Base-by-base conservation (phyloP, 2,113 vertebrate species). In the Larimichthys crocea region DNA sequence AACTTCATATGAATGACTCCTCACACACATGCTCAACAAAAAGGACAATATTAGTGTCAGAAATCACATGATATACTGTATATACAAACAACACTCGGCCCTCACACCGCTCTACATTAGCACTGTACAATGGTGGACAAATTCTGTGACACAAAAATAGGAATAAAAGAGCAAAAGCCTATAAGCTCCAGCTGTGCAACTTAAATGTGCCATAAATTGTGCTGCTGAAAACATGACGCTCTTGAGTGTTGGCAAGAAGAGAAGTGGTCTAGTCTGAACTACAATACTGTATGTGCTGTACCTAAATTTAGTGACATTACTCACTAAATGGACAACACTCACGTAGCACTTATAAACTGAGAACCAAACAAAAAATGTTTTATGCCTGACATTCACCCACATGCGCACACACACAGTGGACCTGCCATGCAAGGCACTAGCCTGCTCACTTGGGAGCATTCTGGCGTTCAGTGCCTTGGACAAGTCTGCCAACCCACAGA, bases 131-230 rank as follows among this genome's bases (percentile, higher is more conserved):
- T 3, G 16, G n/a, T n/a, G 22, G 60, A 26, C 26, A 26, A 26
- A 26, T 26, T 26, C 26, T 20, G 40, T 15, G 17, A 59, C 29
- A 55, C 20, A 19, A 55, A 50, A 49, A 62, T 63, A 66, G 68
- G 19, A 44, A 14, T 50, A 3, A 26, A 29, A 56, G 24, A 22
- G 11, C 10, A 24, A 61, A 44, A 77, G 31, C 61, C 66, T 24
- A 7, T 9, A 40, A 44, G 44, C 60, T 67, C 31, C n/a, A 71
- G 65, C 50, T 74, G 31, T 55, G 35, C 53, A 55, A 22, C 50
- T n/a, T 55, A 62, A 68, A 26, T 49, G 35, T 24, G 24, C 15
- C 19, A 57, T 59, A 42, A 52, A 46, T 46, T 48, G 3, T 5
- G n/a, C n/a, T 67, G 55, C 17, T 46, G 52, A 15, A 56, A 56